Conservation (phyloP, 2,888 invertebrate species). For the Lomographa bimaculata region DNA sequence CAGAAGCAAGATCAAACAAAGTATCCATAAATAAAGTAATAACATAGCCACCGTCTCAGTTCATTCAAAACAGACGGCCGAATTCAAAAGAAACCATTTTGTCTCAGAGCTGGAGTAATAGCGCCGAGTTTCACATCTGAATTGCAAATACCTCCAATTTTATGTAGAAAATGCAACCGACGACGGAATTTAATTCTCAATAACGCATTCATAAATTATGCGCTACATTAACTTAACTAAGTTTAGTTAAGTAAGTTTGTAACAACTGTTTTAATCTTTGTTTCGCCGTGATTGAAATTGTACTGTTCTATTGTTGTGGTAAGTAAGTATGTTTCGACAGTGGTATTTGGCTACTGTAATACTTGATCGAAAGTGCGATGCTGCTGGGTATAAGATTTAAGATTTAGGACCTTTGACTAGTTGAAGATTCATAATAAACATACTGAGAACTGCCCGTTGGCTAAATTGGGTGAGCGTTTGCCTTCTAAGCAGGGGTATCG, state of each 20-base stretch:
- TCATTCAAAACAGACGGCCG: slow-evolving; percentile 47
- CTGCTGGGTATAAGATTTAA: too few relatives aligned
- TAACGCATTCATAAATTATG: slow-evolving; percentile 58
- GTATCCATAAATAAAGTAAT: slow-evolving; percentile 18
- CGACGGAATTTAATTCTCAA: slow-evolving; percentile 58
- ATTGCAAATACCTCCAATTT: slow-evolving; percentile 73
- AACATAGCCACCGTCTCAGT: slow-evolving; percentile 21
- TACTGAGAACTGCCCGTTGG: too few relatives aligned
- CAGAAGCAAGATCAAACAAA: slow-evolving; percentile 5
- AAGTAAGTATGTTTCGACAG: too few relatives aligned
- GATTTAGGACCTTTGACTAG: too few relatives aligned
- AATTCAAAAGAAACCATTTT: slow-evolving; percentile 56
- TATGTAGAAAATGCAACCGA: slow-evolving; percentile 69
- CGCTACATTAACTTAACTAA: slow-evolving; percentile 33
- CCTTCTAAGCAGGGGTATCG: too few relatives aligned
- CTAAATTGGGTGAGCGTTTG: too few relatives aligned
- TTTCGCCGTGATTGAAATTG: slow-evolving; percentile 3
- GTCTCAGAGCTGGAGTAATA: slow-evolving; percentile 53
- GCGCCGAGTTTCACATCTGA: slow-evolving; percentile 56
- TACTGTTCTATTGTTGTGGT: too few relatives aligned
- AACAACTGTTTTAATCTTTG: slow-evolving; percentile 29
- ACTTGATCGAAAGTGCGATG: too few relatives aligned
- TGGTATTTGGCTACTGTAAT: too few relatives aligned
- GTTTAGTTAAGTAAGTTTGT: slow-evolving; percentile 21
- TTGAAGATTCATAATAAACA: too few relatives aligned